A percentile compares a stretch with the other conserved stretches of the same genome.
Conservation (phyloP, 2,888 invertebrate genomes). For the Philonicus albiceps region DNA sequence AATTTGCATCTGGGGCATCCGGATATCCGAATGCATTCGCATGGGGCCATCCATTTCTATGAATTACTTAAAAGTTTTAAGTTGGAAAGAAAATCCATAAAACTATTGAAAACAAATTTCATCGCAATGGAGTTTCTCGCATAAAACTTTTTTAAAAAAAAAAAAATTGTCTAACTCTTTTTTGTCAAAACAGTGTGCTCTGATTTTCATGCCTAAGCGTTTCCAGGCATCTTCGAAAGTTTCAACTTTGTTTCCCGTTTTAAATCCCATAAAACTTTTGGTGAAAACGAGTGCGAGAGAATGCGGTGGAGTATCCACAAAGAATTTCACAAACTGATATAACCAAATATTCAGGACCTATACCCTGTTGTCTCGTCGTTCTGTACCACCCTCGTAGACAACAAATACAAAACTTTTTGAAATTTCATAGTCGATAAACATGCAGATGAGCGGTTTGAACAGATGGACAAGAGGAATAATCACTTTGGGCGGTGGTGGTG, state of each 20-base stretch:
- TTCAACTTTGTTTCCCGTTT: constrained; percentile 9
- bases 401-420: neutral
- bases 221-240: neutral
- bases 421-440: neutral
- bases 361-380: neutral
- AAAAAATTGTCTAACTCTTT: neutral
- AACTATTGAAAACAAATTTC: neutral
- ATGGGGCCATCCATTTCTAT: neutral
- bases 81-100: neutral
- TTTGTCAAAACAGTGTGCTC: neutral
- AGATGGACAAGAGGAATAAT: neutral
- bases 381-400: neutral
- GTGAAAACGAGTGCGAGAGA: neutral
- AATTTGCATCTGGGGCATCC: neutral
- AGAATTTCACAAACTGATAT: neutral
- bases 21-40: neutral
- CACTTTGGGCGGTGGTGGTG: neutral
- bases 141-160: neutral
- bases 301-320: neutral
- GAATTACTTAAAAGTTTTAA: neutral
- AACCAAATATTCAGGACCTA: neutral
- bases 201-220: constrained; percentile 10
- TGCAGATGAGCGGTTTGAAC: neutral
- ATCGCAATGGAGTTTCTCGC: neutral
- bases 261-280: neutral